phyloP scores from a whole-genome alignment of 1,140 invertebrate genomes.

The Camponotus floridanus region DNA sequence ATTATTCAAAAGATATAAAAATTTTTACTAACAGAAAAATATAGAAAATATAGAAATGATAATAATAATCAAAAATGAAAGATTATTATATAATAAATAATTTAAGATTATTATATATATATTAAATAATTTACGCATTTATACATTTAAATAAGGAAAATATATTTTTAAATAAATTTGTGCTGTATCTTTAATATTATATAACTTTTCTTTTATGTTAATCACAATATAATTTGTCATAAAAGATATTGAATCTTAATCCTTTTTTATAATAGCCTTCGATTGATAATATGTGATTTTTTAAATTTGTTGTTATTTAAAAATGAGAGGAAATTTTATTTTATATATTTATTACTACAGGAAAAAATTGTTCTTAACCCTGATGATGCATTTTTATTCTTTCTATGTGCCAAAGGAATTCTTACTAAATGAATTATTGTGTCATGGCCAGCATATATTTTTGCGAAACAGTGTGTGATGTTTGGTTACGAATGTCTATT shows the following conservation, averaged over 20 bases:
- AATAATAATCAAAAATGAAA: conserved; percentile 13
- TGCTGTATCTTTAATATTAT: background rate
- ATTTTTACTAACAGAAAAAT: background rate
- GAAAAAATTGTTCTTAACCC: background rate
- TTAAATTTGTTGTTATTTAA: background rate
- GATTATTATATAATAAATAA: background rate
- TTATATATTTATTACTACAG: background rate
- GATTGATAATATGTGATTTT: background rate
- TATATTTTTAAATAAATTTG: background rate
- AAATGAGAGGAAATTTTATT: background rate
- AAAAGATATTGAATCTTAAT: background rate
- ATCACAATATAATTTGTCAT: background rate
- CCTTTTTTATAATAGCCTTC: background rate
- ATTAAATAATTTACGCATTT: background rate
- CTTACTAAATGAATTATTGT: conserved; percentile 17
- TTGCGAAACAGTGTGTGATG: background rate
- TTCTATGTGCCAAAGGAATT: background rate
- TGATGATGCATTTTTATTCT: background rate
- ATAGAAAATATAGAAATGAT: background rate
- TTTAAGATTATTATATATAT: too few species aligned
- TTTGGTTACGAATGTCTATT: conserved; percentile 14
- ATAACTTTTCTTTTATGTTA: background rate
- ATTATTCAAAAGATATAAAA: background rate
- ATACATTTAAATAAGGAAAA: background rate
- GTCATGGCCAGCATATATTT: background rate